Base-by-base conservation (phyloP, 2,113 vertebrate genomes). In the Xiphias gladius region DNA sequence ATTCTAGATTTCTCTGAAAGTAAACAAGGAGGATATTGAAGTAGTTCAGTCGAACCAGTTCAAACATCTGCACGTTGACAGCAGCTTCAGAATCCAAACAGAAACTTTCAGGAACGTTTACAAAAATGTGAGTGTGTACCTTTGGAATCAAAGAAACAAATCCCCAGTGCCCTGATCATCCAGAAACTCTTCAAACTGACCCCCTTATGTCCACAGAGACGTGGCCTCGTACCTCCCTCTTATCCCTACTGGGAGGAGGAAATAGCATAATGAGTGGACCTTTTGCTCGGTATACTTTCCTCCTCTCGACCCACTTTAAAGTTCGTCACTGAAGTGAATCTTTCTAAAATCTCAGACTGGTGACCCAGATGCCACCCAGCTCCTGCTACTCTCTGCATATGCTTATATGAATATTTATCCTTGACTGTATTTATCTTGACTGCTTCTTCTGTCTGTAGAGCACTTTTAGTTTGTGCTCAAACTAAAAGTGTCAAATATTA, bases 261-360 rank as follows among this genome's bases (percentile, higher is more conserved):
- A 52, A 19, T 1, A 8, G 72, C 46, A 64, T 54, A 14, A 39
- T 22, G 1, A 37, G 35, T n/a, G 24, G n/a, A 37, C 28, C 24
- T 35, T 74, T 26, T 13, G 2, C 28, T 63, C 22, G 9, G 35
- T 28, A 16, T 8, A 35, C 75, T 69, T 46, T 61, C 32, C 30
- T 62, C n/a, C 14, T 59, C 1, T 32, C 24, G 58, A 71, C 67
- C 58, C 67, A 79, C 58, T 71, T 64, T 63, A 24, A 70, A 71
- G 43, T 63, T 79, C 24, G 11, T 69, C 39, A 13, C 13, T 35
- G 9, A 24, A 37, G 52, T 12, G 7, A 5, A 13, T 12, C 14
- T 46, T 32, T 41, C 48, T 54, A 4, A 64, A 54, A 32, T 17
- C 19, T 20, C 19, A 2, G 16, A 39, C 37, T 5, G 43, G 1